Evolutionary conservation across 2,113 vertebrate genomes (phyloP).

Genomic region (Apteryx mantelli): DNA sequence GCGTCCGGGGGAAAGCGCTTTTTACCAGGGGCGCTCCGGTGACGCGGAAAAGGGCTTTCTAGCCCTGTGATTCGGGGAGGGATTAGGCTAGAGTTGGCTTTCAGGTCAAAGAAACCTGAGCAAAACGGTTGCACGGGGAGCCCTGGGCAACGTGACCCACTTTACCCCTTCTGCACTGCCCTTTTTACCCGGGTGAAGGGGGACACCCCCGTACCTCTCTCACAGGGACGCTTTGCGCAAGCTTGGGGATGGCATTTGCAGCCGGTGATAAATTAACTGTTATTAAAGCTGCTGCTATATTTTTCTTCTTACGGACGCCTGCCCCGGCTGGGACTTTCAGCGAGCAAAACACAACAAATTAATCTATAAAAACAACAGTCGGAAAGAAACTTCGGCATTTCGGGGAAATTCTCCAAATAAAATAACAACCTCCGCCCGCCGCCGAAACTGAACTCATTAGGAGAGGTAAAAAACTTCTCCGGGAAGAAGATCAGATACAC

Average conservation of each 20-base stretch:
- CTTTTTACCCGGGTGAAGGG: not conserved
- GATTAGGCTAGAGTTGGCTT: not conserved
- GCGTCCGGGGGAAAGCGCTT: not conserved
- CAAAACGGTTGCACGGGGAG: not conserved
- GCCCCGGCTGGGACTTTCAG: not conserved
- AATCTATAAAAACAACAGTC: not conserved
- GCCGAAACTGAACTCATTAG: not conserved
- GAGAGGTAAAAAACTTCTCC: not conserved
- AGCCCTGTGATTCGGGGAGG: not conserved
- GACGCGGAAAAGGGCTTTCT: not conserved
- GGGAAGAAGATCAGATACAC: accelerated
- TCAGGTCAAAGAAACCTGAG: not conserved
- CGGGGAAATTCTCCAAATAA: conserved; percentile 20
- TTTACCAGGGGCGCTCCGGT: not conserved
- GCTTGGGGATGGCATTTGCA: not conserved
- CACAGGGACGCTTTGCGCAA: not conserved
- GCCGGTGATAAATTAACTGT: not conserved
- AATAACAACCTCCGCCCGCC: not conserved
- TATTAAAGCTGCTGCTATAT: not conserved
- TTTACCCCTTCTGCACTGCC: not conserved
- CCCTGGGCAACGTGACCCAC: not conserved
- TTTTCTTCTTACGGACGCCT: not conserved
- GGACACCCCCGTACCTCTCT: not conserved
- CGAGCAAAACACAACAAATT: not conserved
- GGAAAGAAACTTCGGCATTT: conserved; percentile 24